These are phyloP conservation scores for Clarias magur DNA, from an alignment of 2,113 vertebrate species.

Conservation along the genomic window DNA sequence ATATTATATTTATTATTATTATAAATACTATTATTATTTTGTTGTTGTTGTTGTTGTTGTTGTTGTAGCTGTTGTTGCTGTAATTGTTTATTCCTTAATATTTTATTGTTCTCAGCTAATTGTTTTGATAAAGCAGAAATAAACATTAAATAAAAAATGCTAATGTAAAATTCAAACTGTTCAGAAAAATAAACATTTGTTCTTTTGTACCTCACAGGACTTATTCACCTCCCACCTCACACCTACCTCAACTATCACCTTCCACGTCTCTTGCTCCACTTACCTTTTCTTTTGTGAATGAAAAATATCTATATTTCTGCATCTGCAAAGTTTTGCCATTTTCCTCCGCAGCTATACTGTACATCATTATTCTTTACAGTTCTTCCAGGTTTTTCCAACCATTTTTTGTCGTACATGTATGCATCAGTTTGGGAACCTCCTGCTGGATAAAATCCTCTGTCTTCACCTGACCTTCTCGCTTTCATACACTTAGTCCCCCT, in stretches of 20 bases:
- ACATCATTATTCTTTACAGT: background rate
- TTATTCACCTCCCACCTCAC: no score
- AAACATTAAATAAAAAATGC: background rate
- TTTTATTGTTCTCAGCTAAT: background rate
- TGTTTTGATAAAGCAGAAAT: background rate
- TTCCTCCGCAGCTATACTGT: background rate
- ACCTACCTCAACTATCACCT: background rate
- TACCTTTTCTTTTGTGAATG: background rate
- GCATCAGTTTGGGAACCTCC: background rate
- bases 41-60: background rate
- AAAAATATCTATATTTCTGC: background rate
- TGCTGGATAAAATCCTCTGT: background rate
- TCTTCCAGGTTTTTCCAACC: background rate
- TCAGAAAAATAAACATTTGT: background rate
- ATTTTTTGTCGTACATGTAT: background rate
- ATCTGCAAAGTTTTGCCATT: background rate
- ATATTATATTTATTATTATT: background rate
- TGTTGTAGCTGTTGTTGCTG: no score
- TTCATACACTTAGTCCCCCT: background rate
- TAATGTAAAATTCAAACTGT: background rate
- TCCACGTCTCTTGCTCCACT: background rate
- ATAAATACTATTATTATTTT: background rate
- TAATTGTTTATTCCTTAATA: background rate
- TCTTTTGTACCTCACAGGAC: background rate
- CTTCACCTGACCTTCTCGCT: slow-evolving; percentile 13